Conservation (phyloP, 2,113 vertebrate species). For the Steatornis caripensis region DNA sequence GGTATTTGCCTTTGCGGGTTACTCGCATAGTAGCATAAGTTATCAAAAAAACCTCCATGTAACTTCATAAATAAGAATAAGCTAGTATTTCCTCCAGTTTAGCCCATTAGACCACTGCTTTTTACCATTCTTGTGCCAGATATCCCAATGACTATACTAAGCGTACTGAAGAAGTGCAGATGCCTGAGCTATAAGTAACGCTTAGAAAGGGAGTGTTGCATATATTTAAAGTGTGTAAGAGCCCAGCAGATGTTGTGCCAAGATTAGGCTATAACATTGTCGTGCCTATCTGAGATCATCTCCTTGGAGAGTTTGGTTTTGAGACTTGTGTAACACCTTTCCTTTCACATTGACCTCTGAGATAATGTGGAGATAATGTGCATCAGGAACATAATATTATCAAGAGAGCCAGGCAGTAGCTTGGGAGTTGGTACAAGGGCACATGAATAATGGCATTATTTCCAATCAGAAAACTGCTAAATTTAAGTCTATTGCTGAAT, state of each 20-base stretch:
- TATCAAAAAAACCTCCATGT: not conserved
- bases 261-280: not conserved
- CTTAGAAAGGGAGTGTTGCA: not conserved
- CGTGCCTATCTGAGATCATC: not conserved
- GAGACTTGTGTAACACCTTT: slow-evolving; percentile 52
- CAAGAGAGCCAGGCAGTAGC: slow-evolving; percentile 35
- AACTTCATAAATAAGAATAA: not conserved
- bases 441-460: slow-evolving; percentile 59
- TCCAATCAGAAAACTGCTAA: slow-evolving; percentile 58
- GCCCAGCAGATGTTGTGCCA: not conserved
- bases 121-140: not conserved
- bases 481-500: slow-evolving; percentile 46
- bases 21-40: not conserved
- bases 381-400: slow-evolving; percentile 18
- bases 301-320: slow-evolving; percentile 24
- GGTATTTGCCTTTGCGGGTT: not conserved
- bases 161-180: not conserved
- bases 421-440: slow-evolving; percentile 59
- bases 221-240: not conserved
- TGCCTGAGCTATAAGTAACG: not conserved
- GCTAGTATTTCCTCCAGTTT: not conserved
- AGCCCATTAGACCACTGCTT: not conserved
- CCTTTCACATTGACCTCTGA: slow-evolving; percentile 49
- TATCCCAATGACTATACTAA: not conserved
- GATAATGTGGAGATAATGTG: slow-evolving; percentile 52